Evolutionary conservation across 2,797 vertebrate species (phyloP), one percentile per base, ranked within the genome.

Genomic region (Tragopan temminckii): DNA sequence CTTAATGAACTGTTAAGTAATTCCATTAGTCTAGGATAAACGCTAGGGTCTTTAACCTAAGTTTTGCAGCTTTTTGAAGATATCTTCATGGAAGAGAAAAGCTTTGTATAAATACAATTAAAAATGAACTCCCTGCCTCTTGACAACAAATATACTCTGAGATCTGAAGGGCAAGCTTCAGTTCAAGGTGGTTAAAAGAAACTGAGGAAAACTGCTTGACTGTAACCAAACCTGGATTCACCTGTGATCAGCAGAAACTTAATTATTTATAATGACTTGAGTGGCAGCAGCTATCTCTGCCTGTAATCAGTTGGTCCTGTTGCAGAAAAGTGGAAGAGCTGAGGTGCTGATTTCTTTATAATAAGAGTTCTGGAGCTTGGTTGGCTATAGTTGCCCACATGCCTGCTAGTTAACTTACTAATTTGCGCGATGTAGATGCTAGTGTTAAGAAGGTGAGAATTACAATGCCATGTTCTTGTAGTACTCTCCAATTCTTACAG

Each of bases 371-470:
- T 64, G 71, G 81, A 68, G 21, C 23, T 3, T 43, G 27, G 42
- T 29, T 38, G 40, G 36, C 50, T 57, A 0, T 35, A 5, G 61
- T 81, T 81, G 18, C 23, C 38, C 14, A 14, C n/a, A 21, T 43
- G 55, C 9, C 20, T 58, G 21, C 9, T 50, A 33, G 9, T 14
- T 13, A 8, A 12, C 25, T 79, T 80, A 50, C n/a, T 50, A 46
- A 38, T 83, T 74, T 0, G 1, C 58, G 13, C 33, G 17, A 27
- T 38, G 3, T 35, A 33, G 18, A 20, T 70, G 33, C 5, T 23
- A 21, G 14, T 25, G n/a, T 20, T 23, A 11, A 50, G 42, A 23
- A 69, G 23, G 62, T 62, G 14, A 46, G 40, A 64, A 55, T 46
- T 46, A n/a, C 9, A 52, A 18, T 3, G 7, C 21, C 11, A 8